Percentiles rank a stretch among this genome's conserved stretches.
phyloP scores from a whole-genome alignment of 2,888 invertebrate genomes.

The Thymelicus acteon region DNA sequence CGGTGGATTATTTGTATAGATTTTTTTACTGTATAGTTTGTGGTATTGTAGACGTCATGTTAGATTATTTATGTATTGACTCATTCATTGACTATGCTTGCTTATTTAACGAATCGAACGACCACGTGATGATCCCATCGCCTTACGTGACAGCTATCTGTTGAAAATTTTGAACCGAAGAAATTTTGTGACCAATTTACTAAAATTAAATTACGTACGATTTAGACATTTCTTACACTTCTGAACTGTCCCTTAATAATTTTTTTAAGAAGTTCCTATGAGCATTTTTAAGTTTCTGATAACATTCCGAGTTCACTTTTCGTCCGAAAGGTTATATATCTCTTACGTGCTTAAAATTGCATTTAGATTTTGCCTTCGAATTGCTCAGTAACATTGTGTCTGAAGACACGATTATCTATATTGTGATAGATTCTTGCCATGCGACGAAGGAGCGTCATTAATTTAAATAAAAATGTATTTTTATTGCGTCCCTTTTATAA shows the following conservation, averaged over 20 bases:
- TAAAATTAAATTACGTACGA: slow-evolving; percentile 24
- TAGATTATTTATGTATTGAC: slow-evolving; percentile 64
- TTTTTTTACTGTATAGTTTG: slow-evolving; percentile 76
- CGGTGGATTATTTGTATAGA: slow-evolving; percentile 73
- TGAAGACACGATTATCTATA: slow-evolving; percentile 52
- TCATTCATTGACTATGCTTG: slow-evolving; percentile 48
- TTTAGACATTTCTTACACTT: slow-evolving; percentile 1
- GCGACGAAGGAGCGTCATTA: slow-evolving; percentile 51
- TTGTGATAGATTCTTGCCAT: slow-evolving; percentile 83
- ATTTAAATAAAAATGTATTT: slow-evolving; percentile 50
- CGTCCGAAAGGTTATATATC: slow-evolving; percentile 17
- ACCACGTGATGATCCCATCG: neutral
- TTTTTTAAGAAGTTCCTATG: slow-evolving; percentile 29
- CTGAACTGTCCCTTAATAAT: neutral
- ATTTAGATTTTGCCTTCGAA: slow-evolving; percentile 45
- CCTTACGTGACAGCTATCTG: slow-evolving; percentile 23
- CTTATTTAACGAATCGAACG: slow-evolving; percentile 12
- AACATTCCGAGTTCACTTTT: slow-evolving; percentile 39
- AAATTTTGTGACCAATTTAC: slow-evolving; percentile 33
- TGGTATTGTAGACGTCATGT: slow-evolving; percentile 58
- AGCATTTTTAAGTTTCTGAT: slow-evolving; percentile 42
- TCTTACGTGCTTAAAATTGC: slow-evolving; percentile 36
- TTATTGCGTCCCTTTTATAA: slow-evolving; percentile 59
- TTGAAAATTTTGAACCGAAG: slow-evolving; percentile 13
- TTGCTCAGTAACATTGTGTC: slow-evolving; percentile 49